These are phyloP conservation scores for Synodontis membranacea DNA, from an alignment of 2,113 vertebrate genomes.

Conservation along the genomic window DNA sequence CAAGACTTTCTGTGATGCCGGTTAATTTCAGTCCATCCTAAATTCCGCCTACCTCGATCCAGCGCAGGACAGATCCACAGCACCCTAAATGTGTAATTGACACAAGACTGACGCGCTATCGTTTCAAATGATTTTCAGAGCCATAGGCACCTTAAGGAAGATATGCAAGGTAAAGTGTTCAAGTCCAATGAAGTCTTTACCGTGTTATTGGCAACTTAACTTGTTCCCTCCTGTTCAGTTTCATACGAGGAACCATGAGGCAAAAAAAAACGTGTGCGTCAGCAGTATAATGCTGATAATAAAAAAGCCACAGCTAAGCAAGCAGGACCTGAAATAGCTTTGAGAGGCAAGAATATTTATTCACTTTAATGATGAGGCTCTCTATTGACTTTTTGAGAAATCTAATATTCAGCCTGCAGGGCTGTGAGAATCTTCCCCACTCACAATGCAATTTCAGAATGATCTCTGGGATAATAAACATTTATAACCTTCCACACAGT, in stretches of 20 bases:
- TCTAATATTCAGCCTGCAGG: constrained; percentile 76
- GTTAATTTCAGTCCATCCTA: neutral
- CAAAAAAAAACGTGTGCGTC: constrained; percentile 62
- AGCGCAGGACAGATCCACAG: neutral
- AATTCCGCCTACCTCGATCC: neutral
- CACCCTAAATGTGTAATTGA: constrained; percentile 12
- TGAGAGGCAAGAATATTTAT: constrained; percentile 76
- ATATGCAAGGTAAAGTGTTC: constrained; percentile 61
- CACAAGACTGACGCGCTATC: neutral
- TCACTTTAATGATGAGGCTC: constrained; percentile 76
- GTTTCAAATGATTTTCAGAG: neutral
- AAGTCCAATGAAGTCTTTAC: constrained; percentile 71
- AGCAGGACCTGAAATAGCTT: constrained; percentile 70
- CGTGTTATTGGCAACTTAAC: constrained; percentile 66
- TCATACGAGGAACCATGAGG: constrained; percentile 64
- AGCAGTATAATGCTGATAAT: constrained; percentile 72
- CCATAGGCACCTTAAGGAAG: constrained; percentile 35
- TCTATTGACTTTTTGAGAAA: constrained; percentile 78
- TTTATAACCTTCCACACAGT: constrained; percentile 64
- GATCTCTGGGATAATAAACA: constrained; percentile 67
- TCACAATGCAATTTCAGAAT: constrained; percentile 66
- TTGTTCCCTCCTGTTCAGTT: constrained; percentile 54
- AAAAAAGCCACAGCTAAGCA: constrained; percentile 66
- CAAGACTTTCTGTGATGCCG: neutral
- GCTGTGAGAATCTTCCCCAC: constrained; percentile 65